Evolutionary conservation across 1,140 invertebrate species (phyloP), one percentile per base, ranked within the genome.

Genomic region (Nixonia krombeini): DNA sequence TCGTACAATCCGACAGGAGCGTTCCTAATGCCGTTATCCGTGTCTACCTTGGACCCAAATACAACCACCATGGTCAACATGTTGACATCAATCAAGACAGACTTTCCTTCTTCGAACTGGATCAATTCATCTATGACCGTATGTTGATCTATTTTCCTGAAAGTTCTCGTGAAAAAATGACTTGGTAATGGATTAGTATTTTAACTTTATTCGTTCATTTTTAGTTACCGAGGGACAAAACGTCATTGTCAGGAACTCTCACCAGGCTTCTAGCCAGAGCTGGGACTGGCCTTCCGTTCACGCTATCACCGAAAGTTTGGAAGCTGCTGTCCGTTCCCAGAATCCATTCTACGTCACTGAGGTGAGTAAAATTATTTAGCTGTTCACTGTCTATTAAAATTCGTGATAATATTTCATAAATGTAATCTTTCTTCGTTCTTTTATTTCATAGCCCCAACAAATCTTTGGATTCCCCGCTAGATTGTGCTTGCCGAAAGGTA

Each of bases 141-240:
- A 52, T 70, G 86, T 74, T 53, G n/a, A n/a, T n/a, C n/a, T n/a
- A n/a, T n/a, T n/a, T n/a, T n/a, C n/a, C n/a, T n/a, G n/a, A n/a
- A n/a, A n/a, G n/a, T n/a, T n/a, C n/a, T n/a, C n/a, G n/a, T n/a
- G n/a, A n/a, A n/a, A n/a, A n/a, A n/a, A n/a, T n/a, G n/a, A n/a
- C n/a, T n/a, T n/a, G n/a, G n/a, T n/a, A n/a, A n/a, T n/a, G n/a
- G n/a, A 26, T 35, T 3, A 8, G 9, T 47, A 31, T 33, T 42
- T 58, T 21, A 9, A 12, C 12, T 8, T 1, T 21, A 13, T 6
- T 26, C 1, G 35, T 23, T 12, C 8, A 2, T 37, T 70, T 55
- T 52, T 69, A 87, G 87, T 94, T 28, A 76, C 80, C 4, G 80
- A 87, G 52, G 92, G 92, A 40, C 84, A 89, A 51, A 93, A 92